Evolutionary conservation across 2,888 invertebrate genomes (phyloP).

Genomic region (Drosophila leonis): DNA sequence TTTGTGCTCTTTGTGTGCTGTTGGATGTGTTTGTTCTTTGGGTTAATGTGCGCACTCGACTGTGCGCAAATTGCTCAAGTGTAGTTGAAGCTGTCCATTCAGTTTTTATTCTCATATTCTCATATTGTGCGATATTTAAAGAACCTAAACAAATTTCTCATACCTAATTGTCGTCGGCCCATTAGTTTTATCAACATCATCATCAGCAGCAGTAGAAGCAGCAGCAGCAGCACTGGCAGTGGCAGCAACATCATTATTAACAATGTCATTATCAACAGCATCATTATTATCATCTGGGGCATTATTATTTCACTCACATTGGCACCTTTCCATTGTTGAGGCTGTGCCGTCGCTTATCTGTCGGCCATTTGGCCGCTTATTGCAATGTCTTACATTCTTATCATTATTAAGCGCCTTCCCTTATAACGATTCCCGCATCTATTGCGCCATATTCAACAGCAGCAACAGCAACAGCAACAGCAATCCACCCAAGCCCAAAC

Average conservation of each 20-base stretch:
- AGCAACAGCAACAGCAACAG: background rate
- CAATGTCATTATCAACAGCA: conserved; percentile 28
- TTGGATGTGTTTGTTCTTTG: conserved; percentile 58
- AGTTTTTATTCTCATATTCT: conserved; percentile 35
- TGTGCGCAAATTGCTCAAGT: conserved; percentile 82
- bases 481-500: background rate
- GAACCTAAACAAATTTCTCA: conserved; percentile 61
- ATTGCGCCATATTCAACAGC: conserved; percentile 18
- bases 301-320: conserved; percentile 74
- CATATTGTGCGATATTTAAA: conserved; percentile 47
- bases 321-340: conserved; percentile 64
- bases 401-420: conserved; percentile 64
- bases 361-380: conserved; percentile 69
- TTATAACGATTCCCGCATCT: conserved; percentile 20
- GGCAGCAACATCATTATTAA: conserved; percentile 36
- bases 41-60: conserved; percentile 80
- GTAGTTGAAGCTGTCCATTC: conserved; percentile 72
- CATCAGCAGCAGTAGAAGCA: conserved; percentile 12
- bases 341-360: conserved; percentile 60
- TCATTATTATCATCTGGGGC: conserved; percentile 53
- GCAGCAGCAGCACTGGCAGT: background rate
- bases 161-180: conserved; percentile 66
- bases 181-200: conserved; percentile 74
- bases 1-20: conserved; percentile 24
- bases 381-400: conserved; percentile 79